These are phyloP conservation scores for Bellardia pandia DNA, from an alignment of 2,888 invertebrate species.

Conservation along the genomic window DNA sequence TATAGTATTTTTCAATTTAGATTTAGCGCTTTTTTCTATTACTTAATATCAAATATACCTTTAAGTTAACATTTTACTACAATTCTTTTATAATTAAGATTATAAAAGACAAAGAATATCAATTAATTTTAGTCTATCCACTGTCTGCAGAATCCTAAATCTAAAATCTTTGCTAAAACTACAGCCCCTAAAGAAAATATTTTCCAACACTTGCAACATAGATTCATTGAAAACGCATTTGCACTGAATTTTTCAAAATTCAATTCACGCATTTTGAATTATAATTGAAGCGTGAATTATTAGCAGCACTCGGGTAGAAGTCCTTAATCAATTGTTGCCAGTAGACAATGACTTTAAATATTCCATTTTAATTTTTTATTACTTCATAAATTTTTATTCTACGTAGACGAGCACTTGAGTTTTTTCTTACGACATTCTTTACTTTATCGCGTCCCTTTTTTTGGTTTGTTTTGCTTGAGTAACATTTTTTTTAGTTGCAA, in stretches of 20 bases:
- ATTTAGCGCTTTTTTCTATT: slow-evolving; percentile 4
- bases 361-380: slow-evolving; percentile 38
- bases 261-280: neutral
- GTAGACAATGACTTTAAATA: slow-evolving; percentile 42
- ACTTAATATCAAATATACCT: neutral
- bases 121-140: too few species aligned
- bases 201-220: neutral
- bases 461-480: neutral
- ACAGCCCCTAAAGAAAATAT: neutral
- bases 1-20: slow-evolving; percentile 19
- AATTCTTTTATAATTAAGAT: neutral
- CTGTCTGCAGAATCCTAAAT: too few species aligned
- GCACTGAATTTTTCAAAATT: neutral
- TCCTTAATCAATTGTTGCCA: slow-evolving; percentile 51
- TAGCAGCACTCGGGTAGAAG: neutral
- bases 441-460: neutral
- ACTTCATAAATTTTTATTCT: slow-evolving; percentile 27
- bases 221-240: neutral
- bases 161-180: too few species aligned
- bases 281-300: neutral
- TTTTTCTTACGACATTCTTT: neutral
- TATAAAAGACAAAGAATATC: neutral
- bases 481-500: slow-evolving; percentile 14
- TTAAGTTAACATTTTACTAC: neutral
- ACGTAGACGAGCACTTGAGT: neutral